Percentiles rank a stretch among this genome's conserved stretches.
phyloP scores from a whole-genome alignment of 2,113 vertebrate species.

The Pelusios castaneus region DNA sequence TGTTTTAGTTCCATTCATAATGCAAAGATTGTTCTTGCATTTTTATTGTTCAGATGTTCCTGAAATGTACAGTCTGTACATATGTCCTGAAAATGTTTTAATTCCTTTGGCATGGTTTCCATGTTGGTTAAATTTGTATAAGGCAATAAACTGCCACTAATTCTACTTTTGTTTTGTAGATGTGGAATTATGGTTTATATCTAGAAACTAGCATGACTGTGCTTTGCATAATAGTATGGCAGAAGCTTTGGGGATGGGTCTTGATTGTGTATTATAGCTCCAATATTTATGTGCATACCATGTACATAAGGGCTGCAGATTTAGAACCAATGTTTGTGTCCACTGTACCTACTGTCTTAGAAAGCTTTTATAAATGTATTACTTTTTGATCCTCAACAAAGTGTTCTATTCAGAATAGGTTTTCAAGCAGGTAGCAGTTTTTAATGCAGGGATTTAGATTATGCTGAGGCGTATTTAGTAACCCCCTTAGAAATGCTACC shows the following conservation, averaged over 20 bases:
- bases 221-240: constrained; percentile 77
- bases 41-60: constrained; percentile 84
- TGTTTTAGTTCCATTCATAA: constrained; percentile 79
- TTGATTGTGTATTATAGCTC: constrained; percentile 72
- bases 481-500: constrained; percentile 79
- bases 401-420: constrained; percentile 73
- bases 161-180: constrained; percentile 82
- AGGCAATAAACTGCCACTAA: constrained; percentile 88
- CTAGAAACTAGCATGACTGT: constrained; percentile 82
- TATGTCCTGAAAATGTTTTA: constrained; percentile 92
- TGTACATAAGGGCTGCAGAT: constrained; percentile 72
- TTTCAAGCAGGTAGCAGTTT: constrained; percentile 55
- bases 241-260: constrained; percentile 76
- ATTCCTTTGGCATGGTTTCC: constrained; percentile 86
- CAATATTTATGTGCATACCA: constrained; percentile 73
- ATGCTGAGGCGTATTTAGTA: constrained; percentile 69
- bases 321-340: constrained; percentile 72
- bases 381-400: constrained; percentile 57
- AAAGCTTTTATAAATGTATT: constrained; percentile 73
- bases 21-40: constrained; percentile 80
- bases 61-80: constrained; percentile 91
- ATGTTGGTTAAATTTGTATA: constrained; percentile 88
- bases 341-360: constrained; percentile 74
- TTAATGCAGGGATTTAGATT: constrained; percentile 66
- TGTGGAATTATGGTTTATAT: constrained; percentile 83